Evolutionary conservation across 2,113 vertebrate genomes (phyloP).

Genomic region (Ictalurus furcatus): DNA sequence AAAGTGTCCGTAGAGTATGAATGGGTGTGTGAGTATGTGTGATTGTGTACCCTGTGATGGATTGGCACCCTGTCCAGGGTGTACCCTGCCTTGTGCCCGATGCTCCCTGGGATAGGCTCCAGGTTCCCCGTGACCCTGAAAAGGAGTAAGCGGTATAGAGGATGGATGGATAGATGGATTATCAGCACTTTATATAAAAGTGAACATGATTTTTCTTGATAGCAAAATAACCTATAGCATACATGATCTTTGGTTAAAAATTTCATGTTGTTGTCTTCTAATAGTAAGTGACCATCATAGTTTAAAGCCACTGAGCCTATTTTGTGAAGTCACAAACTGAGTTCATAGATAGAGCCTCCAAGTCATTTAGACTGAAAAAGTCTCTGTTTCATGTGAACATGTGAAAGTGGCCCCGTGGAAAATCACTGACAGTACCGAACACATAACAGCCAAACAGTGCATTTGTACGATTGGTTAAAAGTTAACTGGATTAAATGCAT

Average conservation of each 20-base stretch:
- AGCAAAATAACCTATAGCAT: neutral
- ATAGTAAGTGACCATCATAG: neutral
- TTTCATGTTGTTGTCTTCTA: neutral
- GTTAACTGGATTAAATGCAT: neutral
- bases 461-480: neutral
- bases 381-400: neutral
- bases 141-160: too few species aligned
- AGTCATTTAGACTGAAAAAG: neutral
- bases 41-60: too few species aligned
- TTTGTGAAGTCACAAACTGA: neutral
- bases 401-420: neutral
- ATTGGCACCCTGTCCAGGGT: too few species aligned
- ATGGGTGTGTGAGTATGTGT: too few species aligned
- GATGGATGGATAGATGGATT: neutral
- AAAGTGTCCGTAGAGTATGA: too few species aligned
- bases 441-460: neutral
- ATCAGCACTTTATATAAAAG: neutral
- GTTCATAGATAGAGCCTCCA: neutral
- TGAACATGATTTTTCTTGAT: neutral
- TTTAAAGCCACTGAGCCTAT: neutral
- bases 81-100: too few species aligned
- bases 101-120: too few species aligned
- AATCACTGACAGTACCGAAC: neutral
- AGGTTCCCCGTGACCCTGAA: too few species aligned
- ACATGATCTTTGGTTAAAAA: neutral